phyloP scores from a whole-genome alignment of 2,888 invertebrate genomes.

The Litoditis marina region DNA sequence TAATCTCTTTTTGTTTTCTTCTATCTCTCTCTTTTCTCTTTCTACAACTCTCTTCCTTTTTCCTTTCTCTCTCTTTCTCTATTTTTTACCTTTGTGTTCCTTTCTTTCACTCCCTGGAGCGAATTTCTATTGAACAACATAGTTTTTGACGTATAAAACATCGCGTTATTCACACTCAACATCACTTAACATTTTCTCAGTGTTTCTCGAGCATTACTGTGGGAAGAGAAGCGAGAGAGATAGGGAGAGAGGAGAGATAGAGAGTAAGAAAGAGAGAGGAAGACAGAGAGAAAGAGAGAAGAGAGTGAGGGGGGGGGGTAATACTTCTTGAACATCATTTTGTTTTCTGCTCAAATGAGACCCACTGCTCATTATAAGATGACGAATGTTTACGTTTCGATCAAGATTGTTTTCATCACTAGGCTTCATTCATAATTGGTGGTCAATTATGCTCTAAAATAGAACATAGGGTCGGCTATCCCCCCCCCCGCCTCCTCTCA shows the following conservation, averaged over 20 bases:
- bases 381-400: too few species aligned
- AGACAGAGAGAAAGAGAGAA: not conserved
- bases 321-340: too few species aligned
- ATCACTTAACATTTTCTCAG: not conserved
- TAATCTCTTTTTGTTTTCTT: not conserved
- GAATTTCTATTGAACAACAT: not conserved
- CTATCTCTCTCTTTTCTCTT: not conserved
- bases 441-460: too few species aligned
- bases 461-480: too few species aligned
- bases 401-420: too few species aligned
- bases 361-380: too few species aligned
- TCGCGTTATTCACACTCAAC: not conserved
- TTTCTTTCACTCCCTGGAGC: not conserved
- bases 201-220: too few species aligned
- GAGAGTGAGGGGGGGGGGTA: too few species aligned
- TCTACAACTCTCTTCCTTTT: not conserved
- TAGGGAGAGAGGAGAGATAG: not conserved
- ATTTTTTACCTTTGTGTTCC: not conserved
- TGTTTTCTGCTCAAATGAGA: too few species aligned
- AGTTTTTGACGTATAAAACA: not conserved
- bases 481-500: too few species aligned
- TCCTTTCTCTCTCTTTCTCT: not conserved
- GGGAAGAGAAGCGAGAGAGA: too few species aligned
- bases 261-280: not conserved
- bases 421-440: too few species aligned